Base-by-base conservation (phyloP, 2,113 vertebrate species). In the Tetrax tetrax region DNA sequence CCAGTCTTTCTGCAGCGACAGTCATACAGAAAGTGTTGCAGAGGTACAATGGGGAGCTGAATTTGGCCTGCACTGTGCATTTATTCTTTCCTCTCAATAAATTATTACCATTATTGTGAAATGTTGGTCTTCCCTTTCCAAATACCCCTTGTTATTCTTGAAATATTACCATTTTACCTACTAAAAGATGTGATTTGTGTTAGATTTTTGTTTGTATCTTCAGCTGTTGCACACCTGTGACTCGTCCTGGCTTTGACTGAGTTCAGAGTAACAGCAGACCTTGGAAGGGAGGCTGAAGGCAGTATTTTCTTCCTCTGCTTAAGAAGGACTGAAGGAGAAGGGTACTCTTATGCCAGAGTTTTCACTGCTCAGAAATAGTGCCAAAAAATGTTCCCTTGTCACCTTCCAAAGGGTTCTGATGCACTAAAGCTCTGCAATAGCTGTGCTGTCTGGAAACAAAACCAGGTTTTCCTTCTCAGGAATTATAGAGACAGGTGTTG, bases 261-360 rank as follows among this genome's bases (percentile, higher is more conserved):
- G 50, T 71, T 68, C 68, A 82, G 51, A 95, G 53, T 76, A 61
- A 68, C 74, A 79, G 43, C 11, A 74, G 82, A 45, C 51, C 84
- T 56, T 75, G 71, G 54, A 90, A 69, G 53, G 57, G 45, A 57
- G 43, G 68, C 29, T 92, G 48, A 93, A 96, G 71, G 54, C 69
- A 56, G 3, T 86, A n/a, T 95, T 96, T 97, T 96, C 70, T 96
- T 96, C 91, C 63, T 57, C 21, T 94, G 5, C n/a, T 83, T 94
- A 86, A 48, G 64, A 85, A 93, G 64, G 41, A 63, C 31, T 87
- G 41, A 77, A 91, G 47, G n/a, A 93, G 54, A 91, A 84, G 70
- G 31, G 27, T 12, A 7, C 22, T 77, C 24, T 70, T 38, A 66
- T 85, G 60, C 50, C 94, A 96, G 86, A 91, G 28, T 4, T 75